These are phyloP conservation scores for Octomys mimax DNA, from an alignment of 2,797 vertebrate species.

Conservation along the genomic window DNA sequence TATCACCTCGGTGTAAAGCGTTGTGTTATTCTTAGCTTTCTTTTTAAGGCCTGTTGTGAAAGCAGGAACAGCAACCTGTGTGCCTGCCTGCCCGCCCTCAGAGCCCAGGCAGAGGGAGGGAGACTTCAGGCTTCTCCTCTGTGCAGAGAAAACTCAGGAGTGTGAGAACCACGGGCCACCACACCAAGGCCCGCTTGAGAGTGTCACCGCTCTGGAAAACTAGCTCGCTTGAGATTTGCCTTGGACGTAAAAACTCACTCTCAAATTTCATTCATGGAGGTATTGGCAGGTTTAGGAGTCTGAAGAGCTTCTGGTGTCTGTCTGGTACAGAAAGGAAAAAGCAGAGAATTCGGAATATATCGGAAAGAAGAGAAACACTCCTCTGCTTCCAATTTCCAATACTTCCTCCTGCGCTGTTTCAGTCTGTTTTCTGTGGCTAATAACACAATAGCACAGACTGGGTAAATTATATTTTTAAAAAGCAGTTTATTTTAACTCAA, in stretches of 20 bases:
- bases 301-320: not conserved
- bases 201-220: not conserved
- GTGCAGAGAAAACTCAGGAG: not conserved
- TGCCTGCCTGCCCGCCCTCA: not conserved
- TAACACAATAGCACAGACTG: not conserved
- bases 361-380: constrained; percentile 52
- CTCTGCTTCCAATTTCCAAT: not conserved
- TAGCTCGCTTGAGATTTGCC: not conserved
- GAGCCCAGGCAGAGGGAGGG: not conserved
- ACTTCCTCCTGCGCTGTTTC: not conserved
- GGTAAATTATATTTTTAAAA: not conserved
- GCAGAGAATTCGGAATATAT: constrained; percentile 54
- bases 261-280: not conserved
- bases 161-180: not conserved
- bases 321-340: not conserved
- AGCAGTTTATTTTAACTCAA: not conserved
- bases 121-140: not conserved
- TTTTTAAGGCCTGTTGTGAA: constrained; percentile 37
- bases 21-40: not conserved
- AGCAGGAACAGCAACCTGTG: constrained; percentile 45
- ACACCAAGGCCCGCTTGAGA: not conserved
- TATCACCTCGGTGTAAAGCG: not conserved
- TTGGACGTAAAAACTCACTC: not conserved
- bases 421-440: not conserved
- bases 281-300: not conserved